phyloP scores from a whole-genome alignment of 2,797 vertebrate species.

The Linurgus olivaceus region DNA sequence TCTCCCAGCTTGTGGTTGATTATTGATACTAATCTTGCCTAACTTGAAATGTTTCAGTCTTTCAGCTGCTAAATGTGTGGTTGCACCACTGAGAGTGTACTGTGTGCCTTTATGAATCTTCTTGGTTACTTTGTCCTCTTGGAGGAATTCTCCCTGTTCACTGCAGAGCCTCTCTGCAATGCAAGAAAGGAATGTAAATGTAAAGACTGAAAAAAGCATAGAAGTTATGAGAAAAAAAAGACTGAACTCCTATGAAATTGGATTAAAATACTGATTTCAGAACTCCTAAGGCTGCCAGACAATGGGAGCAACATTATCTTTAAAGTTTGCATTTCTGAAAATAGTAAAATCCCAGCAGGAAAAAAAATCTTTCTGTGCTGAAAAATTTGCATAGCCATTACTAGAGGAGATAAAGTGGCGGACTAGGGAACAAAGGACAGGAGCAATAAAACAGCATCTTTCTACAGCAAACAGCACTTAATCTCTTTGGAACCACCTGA shows the following conservation, averaged over 20 bases:
- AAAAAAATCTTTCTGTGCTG: neutral
- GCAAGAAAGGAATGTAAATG: neutral
- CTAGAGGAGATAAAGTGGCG: neutral
- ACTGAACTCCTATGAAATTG: neutral
- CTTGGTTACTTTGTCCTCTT: neutral
- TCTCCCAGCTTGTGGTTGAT: slow-evolving; percentile 57
- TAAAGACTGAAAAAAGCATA: neutral
- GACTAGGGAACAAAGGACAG: neutral
- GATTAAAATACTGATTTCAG: neutral
- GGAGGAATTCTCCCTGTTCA: neutral
- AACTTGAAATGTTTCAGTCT: neutral
- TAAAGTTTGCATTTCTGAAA: neutral
- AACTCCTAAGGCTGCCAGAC: neutral
- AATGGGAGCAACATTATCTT: neutral
- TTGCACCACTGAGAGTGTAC: neutral
- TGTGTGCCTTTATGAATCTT: neutral
- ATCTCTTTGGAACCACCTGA: neutral
- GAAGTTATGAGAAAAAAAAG: neutral
- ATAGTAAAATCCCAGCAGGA: neutral
- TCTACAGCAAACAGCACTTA: neutral
- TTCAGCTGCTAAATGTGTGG: neutral
- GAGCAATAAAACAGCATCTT: neutral
- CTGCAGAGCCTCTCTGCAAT: neutral
- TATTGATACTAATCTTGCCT: slow-evolving; percentile 18
- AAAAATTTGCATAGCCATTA: neutral